A percentile compares a stretch with the other conserved stretches of the same genome.
Evolutionary conservation across 2,888 invertebrate genomes (phyloP).

Genomic region (Atethmia centrago): DNA sequence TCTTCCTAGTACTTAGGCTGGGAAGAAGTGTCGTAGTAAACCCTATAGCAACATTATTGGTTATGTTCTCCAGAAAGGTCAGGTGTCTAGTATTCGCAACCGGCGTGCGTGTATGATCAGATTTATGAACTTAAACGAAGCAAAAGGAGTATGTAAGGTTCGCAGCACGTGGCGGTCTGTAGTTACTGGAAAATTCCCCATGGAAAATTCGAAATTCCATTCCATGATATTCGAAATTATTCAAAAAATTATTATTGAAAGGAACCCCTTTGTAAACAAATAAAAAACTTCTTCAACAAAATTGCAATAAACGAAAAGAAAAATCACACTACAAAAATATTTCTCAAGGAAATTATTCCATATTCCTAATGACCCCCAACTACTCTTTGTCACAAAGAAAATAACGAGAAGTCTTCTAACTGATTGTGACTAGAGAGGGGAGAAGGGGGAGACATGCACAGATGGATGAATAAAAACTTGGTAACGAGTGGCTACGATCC

Average conservation of each 20-base stretch:
- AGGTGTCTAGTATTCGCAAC: too few relatives aligned
- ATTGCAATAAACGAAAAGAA: neutral
- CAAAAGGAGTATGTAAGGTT: too few relatives aligned
- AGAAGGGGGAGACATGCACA: constrained; percentile 29
- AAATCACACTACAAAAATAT: neutral
- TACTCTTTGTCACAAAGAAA: constrained; percentile 46
- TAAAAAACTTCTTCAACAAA: neutral
- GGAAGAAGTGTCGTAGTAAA: too few relatives aligned
- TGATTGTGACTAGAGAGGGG: constrained; percentile 41
- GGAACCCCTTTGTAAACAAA: neutral
- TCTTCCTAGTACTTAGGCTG: too few relatives aligned
- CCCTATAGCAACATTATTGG: too few relatives aligned
- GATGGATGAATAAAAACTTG: constrained; percentile 64
- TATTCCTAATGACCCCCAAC: constrained; percentile 38
- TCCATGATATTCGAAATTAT: too few relatives aligned
- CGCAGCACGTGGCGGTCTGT: too few relatives aligned
- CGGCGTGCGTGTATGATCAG: too few relatives aligned
- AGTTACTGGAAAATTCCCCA: too few relatives aligned
- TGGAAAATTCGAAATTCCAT: too few relatives aligned
- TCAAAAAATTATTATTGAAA: neutral
- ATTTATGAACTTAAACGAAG: neutral
- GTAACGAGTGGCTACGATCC: constrained; percentile 72
- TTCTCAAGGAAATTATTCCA: constrained; percentile 22
- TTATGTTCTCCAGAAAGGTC: too few relatives aligned
- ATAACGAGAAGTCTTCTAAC: constrained; percentile 54